These are phyloP conservation scores for Diaperis boleti DNA, from an alignment of 2,888 invertebrate species.

Conservation along the genomic window DNA sequence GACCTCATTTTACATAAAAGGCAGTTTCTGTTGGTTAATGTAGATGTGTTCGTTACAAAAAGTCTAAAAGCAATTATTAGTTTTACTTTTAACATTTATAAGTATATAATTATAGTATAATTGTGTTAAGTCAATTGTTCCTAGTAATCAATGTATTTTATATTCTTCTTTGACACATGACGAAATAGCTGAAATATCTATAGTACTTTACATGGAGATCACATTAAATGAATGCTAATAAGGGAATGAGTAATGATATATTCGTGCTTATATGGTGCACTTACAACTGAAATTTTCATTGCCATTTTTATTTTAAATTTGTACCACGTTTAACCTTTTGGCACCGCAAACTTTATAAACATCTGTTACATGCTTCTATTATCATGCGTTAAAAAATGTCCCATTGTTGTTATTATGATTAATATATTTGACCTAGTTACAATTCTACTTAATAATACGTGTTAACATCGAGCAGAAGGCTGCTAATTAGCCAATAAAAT, in stretches of 20 bases:
- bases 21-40: not conserved
- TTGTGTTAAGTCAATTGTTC: not conserved
- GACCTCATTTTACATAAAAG: constrained; percentile 19
- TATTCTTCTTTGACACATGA: not conserved
- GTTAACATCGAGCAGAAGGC: not conserved
- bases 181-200: not conserved
- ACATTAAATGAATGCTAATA: constrained; percentile 27
- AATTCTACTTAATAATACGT: too few relatives aligned
- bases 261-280: too few relatives aligned
- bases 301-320: not conserved
- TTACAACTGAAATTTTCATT: not conserved
- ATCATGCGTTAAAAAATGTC: not conserved
- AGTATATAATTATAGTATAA: too few relatives aligned
- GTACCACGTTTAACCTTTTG: constrained; percentile 12
- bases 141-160: too few relatives aligned
- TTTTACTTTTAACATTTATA: constrained; percentile 1
- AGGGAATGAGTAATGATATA: too few relatives aligned
- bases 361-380: not conserved
- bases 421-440: constrained; percentile 12
- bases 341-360: constrained; percentile 14
- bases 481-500: too few relatives aligned
- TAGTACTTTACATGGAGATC: constrained; percentile 32
- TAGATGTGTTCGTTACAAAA: not conserved
- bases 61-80: not conserved
- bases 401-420: not conserved